Base-by-base conservation (phyloP, 2,888 invertebrate species). In the Sericinus montela region DNA sequence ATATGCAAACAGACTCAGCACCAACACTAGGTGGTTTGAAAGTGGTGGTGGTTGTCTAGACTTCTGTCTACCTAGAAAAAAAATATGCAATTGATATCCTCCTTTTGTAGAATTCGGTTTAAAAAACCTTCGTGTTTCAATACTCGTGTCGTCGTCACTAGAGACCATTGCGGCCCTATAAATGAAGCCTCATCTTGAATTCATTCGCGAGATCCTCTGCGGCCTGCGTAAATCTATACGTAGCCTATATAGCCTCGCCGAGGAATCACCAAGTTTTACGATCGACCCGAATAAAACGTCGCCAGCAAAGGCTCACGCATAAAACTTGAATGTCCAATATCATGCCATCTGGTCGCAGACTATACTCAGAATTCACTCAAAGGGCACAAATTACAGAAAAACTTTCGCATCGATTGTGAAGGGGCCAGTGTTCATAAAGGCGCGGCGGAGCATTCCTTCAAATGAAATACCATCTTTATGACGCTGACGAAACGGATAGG, bases 311-410 rank as follows among this genome's bases (percentile, higher is more conserved):
- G 63, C 59, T 65, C 61, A 61, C 68, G 66, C 77, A 79, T 85
- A 84, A 85, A 84, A 78, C 78, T 79, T 78, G 74, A 72, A 68
- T 63, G 68, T 67, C 67, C 80, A 79, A 85, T 84, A 82, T 78
- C 79, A 69, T 73, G 65, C 77, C 86, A 84, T 81, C 86, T 85
- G 85, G 63, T 65, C 69, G 75, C 73, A 79, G 75, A n/a, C 32
- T 11, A 72, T 75, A 75, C 72, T 74, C 60, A 67, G 70, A 75
- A 83, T 82, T 84, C 79, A 80, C 73, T 79, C 75, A 67, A 74
- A 72, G 72, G 60, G 67, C 75, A 72, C 69, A 76, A 82, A 86
- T 86, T 81, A 83, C 81, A 62, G 63, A 69, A n/a, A n/a, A 63
- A 72, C 75, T 71, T 32, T 32, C 66, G 63, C 67, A 56, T 55